Evolutionary conservation across 2,888 invertebrate genomes (phyloP).

Genomic region (Mechanitis messenoides): DNA sequence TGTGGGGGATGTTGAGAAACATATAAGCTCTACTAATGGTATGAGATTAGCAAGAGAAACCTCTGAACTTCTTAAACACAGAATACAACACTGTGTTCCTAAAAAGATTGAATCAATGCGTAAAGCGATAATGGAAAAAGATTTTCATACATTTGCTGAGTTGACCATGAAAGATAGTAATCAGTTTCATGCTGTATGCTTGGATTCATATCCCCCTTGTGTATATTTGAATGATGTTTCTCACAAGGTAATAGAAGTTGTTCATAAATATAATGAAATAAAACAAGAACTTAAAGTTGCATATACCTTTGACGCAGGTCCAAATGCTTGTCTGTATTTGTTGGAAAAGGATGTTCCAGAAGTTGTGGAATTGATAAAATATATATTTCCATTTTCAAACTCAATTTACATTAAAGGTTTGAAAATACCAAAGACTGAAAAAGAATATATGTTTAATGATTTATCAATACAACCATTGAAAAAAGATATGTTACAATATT

Average conservation of each 20-base stretch:
- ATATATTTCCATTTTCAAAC: conserved; percentile 81
- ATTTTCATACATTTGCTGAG: conserved; percentile 92
- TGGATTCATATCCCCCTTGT: conserved; percentile 96
- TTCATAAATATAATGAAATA: conserved; percentile 88
- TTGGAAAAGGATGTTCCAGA: conserved; percentile 84
- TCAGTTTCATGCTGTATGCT: conserved; percentile 94
- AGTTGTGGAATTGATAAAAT: conserved; percentile 80
- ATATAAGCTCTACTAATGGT: conserved; percentile 89
- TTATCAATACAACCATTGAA: conserved; percentile 55
- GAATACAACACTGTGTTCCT: conserved; percentile 85
- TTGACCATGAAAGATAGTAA: conserved; percentile 98
- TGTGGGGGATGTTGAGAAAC: conserved; percentile 89
- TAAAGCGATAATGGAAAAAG: conserved; percentile 77
- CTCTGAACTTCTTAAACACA: conserved; percentile 86
- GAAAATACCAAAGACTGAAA: conserved; percentile 29
- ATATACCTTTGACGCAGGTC: conserved; percentile 99
- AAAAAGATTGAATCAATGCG: conserved; percentile 76
- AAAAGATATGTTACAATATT: conserved; percentile 83
- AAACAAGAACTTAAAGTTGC: conserved; percentile 84
- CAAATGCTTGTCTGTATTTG: conserved; percentile 94
- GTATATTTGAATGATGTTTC: conserved; percentile 95
- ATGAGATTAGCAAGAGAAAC: conserved; percentile 90
- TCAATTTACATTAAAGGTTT: conserved; percentile 56
- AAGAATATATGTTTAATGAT: conserved; percentile 40
- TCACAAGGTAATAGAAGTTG: conserved; percentile 84